A percentile compares a stretch with the other conserved stretches of the same genome.
phyloP scores from a whole-genome alignment of 2,888 invertebrate genomes.

The Alsophila aescularia region DNA sequence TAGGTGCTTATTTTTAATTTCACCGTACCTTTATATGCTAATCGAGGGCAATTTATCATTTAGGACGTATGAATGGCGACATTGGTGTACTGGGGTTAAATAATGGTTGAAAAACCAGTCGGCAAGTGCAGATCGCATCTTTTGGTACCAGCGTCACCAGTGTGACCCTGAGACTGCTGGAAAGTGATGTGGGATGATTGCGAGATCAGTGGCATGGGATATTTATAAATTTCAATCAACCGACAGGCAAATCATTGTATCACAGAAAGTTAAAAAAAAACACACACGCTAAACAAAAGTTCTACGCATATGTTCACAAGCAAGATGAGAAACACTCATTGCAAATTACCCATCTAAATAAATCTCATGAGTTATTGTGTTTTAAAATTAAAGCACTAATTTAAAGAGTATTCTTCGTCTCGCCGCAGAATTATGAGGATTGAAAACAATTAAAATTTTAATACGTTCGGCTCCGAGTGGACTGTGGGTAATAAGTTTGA shows the following conservation, averaged over 20 bases:
- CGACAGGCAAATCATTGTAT: no score
- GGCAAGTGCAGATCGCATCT: conserved; percentile 21
- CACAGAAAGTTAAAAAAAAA: no score
- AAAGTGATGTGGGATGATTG: not conserved
- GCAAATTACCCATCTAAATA: conserved; percentile 20
- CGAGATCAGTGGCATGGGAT: no score
- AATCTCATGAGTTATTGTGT: conserved; percentile 31
- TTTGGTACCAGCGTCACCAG: not conserved
- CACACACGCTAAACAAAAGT: not conserved
- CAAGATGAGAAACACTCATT: conserved; percentile 9
- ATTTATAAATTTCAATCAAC: not conserved
- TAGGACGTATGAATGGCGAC: conserved; percentile 72
- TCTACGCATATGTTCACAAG: conserved; percentile 6
- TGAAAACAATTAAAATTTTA: conserved; percentile 71
- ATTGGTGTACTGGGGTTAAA: conserved; percentile 58
- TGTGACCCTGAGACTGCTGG: not conserved
- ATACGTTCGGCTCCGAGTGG: conserved; percentile 47
- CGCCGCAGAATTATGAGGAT: conserved; percentile 59
- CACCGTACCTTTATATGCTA: conserved; percentile 70
- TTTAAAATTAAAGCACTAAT: conserved; percentile 37
- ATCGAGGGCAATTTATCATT: conserved; percentile 76
- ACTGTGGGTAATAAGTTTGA: conserved; percentile 52
- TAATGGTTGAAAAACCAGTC: conserved; percentile 49
- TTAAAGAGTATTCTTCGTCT: conserved; percentile 31
- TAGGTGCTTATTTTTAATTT: conserved; percentile 59